These are phyloP conservation scores for Rhyacophila brunnea DNA, from an alignment of 1,140 invertebrate genomes.

Conservation along the genomic window DNA sequence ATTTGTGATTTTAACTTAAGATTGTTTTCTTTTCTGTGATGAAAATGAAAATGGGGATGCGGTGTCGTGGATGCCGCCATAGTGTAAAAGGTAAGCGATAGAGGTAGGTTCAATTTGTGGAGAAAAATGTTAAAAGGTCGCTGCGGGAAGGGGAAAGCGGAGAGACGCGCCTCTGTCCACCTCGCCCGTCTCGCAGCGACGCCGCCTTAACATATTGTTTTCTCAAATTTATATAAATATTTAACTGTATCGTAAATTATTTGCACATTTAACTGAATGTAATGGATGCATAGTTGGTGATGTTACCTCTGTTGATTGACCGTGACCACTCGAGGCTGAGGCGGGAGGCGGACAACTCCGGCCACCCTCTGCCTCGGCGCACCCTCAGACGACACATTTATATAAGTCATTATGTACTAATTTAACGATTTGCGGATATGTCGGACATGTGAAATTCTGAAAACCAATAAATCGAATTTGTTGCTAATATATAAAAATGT, in stretches of 20 bases:
- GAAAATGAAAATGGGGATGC: not conserved
- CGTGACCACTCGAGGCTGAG: conserved; percentile 17
- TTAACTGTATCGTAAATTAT: conserved; percentile 22
- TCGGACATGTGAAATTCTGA: conserved; percentile 50
- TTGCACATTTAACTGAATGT: conserved; percentile 24
- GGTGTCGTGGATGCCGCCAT: not conserved
- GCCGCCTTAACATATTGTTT: conserved; percentile 22
- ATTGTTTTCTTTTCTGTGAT: conserved; percentile 35
- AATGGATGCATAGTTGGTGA: conserved; percentile 28
- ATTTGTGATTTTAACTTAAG: conserved; percentile 58
- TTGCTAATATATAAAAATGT: conserved; percentile 48
- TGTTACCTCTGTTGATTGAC: conserved; percentile 30
- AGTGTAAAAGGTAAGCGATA: conserved; percentile 7
- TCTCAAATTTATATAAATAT: conserved; percentile 24
- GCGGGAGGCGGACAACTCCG: not conserved
- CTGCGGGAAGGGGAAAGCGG: not conserved
- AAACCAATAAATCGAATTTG: conserved; percentile 56
- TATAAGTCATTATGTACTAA: conserved; percentile 35
- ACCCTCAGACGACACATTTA: conserved; percentile 15
- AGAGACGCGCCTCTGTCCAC: not conserved
- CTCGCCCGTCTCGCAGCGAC: not conserved
- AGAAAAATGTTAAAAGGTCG: too few species aligned
- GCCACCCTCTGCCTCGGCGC: not conserved
- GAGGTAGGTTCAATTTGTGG: conserved; percentile 1
- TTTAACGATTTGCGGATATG: conserved; percentile 31